A percentile compares a stretch with the other conserved stretches of the same genome.
Evolutionary conservation across 2,888 invertebrate genomes (phyloP).

Genomic region (Parapristionchus giblindavisi): DNA sequence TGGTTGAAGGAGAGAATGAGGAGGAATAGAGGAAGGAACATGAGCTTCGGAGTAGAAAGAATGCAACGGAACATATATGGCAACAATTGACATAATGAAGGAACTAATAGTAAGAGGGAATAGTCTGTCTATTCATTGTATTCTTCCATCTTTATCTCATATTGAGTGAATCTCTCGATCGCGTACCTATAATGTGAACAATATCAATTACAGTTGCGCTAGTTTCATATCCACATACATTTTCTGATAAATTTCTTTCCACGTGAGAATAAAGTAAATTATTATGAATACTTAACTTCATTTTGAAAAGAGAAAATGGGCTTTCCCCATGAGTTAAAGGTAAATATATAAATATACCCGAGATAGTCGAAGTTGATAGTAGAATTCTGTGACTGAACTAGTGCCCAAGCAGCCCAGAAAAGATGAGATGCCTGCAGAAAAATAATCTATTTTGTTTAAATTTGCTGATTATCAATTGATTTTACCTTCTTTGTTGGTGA

Average conservation of each 20-base stretch:
- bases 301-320: too few species aligned
- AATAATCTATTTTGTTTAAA: too few species aligned
- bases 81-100: too few species aligned
- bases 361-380: slow-evolving; percentile 66
- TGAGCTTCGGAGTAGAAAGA: too few species aligned
- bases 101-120: neutral
- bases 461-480: neutral
- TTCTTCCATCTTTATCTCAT: slow-evolving; percentile 11
- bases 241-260: too few species aligned
- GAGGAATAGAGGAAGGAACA: neutral
- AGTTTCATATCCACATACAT: too few species aligned
- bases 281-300: too few species aligned
- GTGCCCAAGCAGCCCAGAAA: slow-evolving; percentile 68
- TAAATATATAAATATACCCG: too few species aligned
- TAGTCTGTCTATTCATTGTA: neutral
- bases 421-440: slow-evolving; percentile 61
- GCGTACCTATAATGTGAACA: slow-evolving; percentile 12
- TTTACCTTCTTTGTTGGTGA: neutral
- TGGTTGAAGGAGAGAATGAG: slow-evolving; percentile 4
- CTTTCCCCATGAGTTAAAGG: too few species aligned
- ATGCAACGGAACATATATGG: too few species aligned
- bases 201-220: neutral
- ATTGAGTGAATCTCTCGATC: slow-evolving; percentile 13
- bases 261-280: too few species aligned
- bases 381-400: slow-evolving; percentile 65